Evolutionary conservation across 2,888 invertebrate species (phyloP), one percentile per base, ranked within the genome.

Genomic region (Anthoptus insignis): DNA sequence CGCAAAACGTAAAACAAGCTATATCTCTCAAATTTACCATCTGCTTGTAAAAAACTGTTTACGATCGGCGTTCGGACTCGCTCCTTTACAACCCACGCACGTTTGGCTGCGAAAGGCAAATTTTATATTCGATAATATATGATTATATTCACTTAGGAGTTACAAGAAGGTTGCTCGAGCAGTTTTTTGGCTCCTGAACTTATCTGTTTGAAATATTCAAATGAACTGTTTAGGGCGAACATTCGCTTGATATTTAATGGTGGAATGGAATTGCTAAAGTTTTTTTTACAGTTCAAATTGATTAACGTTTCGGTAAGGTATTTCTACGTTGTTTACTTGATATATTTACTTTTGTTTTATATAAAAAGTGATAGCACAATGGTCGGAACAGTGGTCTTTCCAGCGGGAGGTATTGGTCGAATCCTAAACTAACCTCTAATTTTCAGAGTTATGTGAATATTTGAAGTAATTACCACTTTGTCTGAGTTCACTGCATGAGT

Each of bases 51-150:
- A 47, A 47, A 34, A 27, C 50, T 60, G 32, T 60, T 60, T 60
- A 60, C 29, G 52, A 53, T 7, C 32, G n/a, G 24, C 57, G 52
- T 14, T 52, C 53, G 61, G 61, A 61, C 57, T 66, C 47, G 61
- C 65, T 59, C 61, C 65, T 70, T 69, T 65, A 67, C 63, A 68
- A 58, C 65, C 66, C 42, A 58, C 65, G 65, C 72, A 67, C 65
- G 68, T 61, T 24, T 61, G 34, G 24, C 54, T 53, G 57, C 53
- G 53, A 58, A 59, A 60, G 45, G 58, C 50, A 67, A 69, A 65
- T 66, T 68, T 70, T 66, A 70, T 67, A 66, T 70, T 70, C 67
- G 65, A 70, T 70, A 70, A 70, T 70, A 67, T 70, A 70, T 67
- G 67, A 70, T 66, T 67, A 70, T 67, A 67, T 70, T 67, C 69